These are phyloP conservation scores for Epistrophe grossulariae DNA, from an alignment of 2,888 invertebrate genomes.

Conservation along the genomic window DNA sequence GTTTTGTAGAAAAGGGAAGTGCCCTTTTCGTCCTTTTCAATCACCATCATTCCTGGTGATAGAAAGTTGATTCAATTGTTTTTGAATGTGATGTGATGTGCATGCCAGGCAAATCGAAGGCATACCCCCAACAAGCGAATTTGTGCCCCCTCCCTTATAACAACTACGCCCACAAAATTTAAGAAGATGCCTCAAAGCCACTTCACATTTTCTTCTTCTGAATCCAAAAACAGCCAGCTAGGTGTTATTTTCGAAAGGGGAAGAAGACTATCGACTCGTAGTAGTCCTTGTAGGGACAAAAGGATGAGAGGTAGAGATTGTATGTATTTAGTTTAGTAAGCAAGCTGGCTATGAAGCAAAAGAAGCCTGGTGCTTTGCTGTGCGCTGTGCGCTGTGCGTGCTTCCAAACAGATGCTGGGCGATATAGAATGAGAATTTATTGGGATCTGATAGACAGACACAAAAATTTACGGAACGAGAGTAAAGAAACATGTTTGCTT, in stretches of 20 bases:
- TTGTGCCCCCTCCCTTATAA: not conserved
- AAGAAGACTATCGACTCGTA: not conserved
- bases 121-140: not conserved
- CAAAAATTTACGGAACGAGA: conserved; percentile 36
- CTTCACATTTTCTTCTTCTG: conserved; percentile 35
- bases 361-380: conserved; percentile 3
- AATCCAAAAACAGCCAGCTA: conserved; percentile 44
- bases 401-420: conserved; percentile 61
- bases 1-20: not conserved
- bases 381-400: conserved; percentile 59
- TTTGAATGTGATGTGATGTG: conserved; percentile 72
- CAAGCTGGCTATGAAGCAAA: not conserved
- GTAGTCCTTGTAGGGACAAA: not conserved
- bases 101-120: conserved; percentile 57
- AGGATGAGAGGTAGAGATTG: not conserved
- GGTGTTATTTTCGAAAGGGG: conserved; percentile 12
- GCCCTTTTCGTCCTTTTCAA: conserved; percentile 69
- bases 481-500: conserved; percentile 69
- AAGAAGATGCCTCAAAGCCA: conserved; percentile 45
- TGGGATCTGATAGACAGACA: conserved; percentile 67
- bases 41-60: conserved; percentile 74
- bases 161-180: conserved; percentile 2
- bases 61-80: conserved; percentile 75
- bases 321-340: not conserved
- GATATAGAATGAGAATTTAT: conserved; percentile 57